Evolutionary conservation across 1,140 invertebrate genomes (phyloP).

Genomic region (Scaptomyza montana): DNA sequence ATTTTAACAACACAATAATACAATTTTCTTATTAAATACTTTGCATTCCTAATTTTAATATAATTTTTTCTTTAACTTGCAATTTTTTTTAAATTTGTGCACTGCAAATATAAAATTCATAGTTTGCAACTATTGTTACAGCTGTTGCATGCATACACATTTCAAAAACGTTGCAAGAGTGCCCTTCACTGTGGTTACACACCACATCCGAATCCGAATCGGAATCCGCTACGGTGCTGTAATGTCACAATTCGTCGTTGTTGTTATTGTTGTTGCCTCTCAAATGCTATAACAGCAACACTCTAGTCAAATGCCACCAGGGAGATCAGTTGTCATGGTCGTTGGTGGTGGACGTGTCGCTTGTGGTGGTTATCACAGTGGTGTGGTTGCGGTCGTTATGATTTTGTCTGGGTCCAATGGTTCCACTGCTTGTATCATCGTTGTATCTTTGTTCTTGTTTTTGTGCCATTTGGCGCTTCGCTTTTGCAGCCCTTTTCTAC

Average conservation of each 20-base stretch:
- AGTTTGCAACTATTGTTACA: too few relatives aligned
- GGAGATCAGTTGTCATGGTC: conserved; percentile 29
- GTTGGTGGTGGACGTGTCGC: conserved; percentile 2
- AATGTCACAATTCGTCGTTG: conserved; percentile 1
- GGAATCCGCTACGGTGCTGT: conserved; percentile 1
- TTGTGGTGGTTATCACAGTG: neutral
- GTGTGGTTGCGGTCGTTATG: conserved; percentile 25
- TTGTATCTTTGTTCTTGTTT: neutral
- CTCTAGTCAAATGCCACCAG: conserved; percentile 37
- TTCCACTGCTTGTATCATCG: too few relatives aligned
- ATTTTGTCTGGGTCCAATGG: conserved; percentile 7
- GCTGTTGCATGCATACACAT: neutral
- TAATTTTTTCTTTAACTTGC: too few relatives aligned
- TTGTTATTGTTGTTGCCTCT: conserved; percentile 16
- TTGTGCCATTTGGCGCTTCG: neutral
- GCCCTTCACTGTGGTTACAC: neutral
- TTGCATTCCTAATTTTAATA: too few relatives aligned
- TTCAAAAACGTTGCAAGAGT: neutral
- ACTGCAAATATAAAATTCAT: too few relatives aligned
- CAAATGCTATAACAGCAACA: conserved; percentile 18
- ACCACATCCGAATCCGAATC: neutral
- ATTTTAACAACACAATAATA: too few relatives aligned
- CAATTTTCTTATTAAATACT: too few relatives aligned
- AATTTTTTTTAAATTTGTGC: too few relatives aligned
- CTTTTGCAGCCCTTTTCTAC: too few relatives aligned